These are phyloP conservation scores for Omphaloscelis lunosa DNA, from an alignment of 2,888 invertebrate genomes.

Conservation along the genomic window DNA sequence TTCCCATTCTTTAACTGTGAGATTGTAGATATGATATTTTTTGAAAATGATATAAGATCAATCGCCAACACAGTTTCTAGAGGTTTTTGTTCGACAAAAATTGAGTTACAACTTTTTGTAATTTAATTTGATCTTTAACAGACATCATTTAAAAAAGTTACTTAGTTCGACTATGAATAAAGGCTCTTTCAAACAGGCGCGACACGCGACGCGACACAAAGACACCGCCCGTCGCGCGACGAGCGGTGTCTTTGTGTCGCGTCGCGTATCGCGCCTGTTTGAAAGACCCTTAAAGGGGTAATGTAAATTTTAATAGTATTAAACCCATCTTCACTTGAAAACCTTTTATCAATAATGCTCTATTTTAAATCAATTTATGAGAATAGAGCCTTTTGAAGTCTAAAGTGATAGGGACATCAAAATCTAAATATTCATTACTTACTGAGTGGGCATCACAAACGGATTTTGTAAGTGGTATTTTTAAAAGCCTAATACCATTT, in stretches of 20 bases:
- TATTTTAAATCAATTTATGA: conserved; percentile 23
- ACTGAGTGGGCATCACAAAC: conserved; percentile 16
- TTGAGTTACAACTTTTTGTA: neutral
- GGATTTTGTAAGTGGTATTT: conserved; percentile 24
- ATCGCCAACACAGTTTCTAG: neutral
- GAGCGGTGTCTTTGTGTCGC: no score
- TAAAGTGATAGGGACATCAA: conserved; percentile 5
- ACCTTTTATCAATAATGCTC: conserved; percentile 34
- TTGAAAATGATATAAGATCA: neutral
- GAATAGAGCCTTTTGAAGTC: conserved; percentile 27
- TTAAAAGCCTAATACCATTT: neutral
- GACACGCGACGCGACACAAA: no score
- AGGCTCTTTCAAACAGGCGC: no score
- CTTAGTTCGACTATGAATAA: neutral
- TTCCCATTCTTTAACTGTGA: neutral
- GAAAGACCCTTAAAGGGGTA: no score
- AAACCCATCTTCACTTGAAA: conserved; percentile 13
- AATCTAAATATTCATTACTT: conserved; percentile 30
- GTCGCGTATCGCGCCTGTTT: no score
- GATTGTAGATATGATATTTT: neutral
- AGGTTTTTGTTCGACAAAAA: neutral
- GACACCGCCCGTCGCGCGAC: no score
- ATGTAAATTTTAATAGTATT: conserved; percentile 17
- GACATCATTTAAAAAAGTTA: neutral
- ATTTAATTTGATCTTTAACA: neutral